Percentiles rank a stretch among this genome's conserved stretches.
These are phyloP conservation scores for Gonioctena quinquepunctata DNA, from an alignment of 1,140 invertebrate species.

Conservation along the genomic window DNA sequence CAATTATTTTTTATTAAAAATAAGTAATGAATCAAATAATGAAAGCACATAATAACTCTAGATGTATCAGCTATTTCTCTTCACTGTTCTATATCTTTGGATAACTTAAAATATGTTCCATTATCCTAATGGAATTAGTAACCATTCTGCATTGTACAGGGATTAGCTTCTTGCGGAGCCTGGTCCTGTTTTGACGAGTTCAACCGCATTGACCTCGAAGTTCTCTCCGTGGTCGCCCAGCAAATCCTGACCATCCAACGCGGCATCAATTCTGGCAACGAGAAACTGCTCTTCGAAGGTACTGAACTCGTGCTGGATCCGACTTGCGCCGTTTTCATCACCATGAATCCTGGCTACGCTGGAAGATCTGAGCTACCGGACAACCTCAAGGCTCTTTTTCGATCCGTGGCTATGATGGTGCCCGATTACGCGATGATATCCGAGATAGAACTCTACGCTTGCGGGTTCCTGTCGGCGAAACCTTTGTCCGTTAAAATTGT, in stretches of 20 bases:
- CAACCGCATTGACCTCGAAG: constrained; percentile 82
- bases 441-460: constrained; percentile 92
- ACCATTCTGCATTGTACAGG: constrained; percentile 56
- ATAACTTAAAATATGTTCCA: too few species aligned
- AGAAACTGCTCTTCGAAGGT: constrained; percentile 85
- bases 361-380: constrained; percentile 89
- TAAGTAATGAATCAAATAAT: too few species aligned
- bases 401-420: constrained; percentile 98
- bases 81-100: too few species aligned
- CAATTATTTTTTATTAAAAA: too few species aligned
- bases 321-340: constrained; percentile 94
- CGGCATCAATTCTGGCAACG: constrained; percentile 75
- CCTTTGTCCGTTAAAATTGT: constrained; percentile 93
- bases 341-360: constrained; percentile 95
- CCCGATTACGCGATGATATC: constrained; percentile 94
- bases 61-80: too few species aligned
- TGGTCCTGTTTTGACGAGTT: constrained; percentile 99
- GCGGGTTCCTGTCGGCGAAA: constrained; percentile 88
- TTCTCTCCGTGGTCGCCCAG: constrained; percentile 90
- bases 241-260: constrained; percentile 83
- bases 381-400: constrained; percentile 94
- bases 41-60: too few species aligned
- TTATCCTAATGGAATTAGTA: background rate
- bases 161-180: constrained; percentile 90
- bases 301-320: constrained; percentile 84